A percentile compares a stretch with the other conserved stretches of the same genome.
Evolutionary conservation across 2,113 vertebrate species (phyloP).

Genomic region (Aegithalos caudatus): DNA sequence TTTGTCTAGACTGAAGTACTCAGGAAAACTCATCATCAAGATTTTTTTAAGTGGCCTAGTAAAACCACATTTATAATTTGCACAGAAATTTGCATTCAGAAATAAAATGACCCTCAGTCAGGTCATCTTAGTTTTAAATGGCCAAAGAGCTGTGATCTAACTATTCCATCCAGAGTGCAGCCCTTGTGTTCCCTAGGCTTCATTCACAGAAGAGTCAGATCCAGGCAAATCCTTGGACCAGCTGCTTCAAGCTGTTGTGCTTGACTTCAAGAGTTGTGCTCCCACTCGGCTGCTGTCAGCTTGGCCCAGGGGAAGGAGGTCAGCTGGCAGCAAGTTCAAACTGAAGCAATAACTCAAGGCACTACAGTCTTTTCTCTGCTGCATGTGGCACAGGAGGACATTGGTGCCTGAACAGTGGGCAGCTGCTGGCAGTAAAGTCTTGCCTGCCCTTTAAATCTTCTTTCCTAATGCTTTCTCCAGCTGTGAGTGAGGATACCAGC

Average conservation of each 20-base stretch:
- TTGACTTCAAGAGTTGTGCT: not conserved
- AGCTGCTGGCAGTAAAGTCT: not conserved
- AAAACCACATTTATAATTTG: not conserved
- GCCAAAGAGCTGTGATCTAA: not conserved
- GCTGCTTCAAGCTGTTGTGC: not conserved
- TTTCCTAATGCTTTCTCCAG: not conserved
- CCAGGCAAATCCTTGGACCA: not conserved
- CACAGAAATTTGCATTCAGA: not conserved
- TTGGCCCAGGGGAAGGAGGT: not conserved
- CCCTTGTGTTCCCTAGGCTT: not conserved
- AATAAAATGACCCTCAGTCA: not conserved
- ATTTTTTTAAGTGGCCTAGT: not conserved
- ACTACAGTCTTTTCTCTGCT: not conserved
- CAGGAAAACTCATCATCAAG: not conserved
- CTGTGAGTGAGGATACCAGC: not conserved
- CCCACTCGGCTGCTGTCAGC: accelerated
- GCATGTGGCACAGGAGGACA: not conserved
- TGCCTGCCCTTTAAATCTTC: not conserved
- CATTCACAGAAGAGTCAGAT: not conserved
- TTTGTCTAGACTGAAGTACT: not conserved
- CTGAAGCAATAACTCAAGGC: not conserved
- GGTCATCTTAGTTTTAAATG: not conserved
- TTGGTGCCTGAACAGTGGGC: not conserved
- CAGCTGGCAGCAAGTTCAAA: not conserved
- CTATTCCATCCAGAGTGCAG: not conserved